phyloP scores from a whole-genome alignment of 2,797 vertebrate genomes.

The Fistularia tabacaria region DNA sequence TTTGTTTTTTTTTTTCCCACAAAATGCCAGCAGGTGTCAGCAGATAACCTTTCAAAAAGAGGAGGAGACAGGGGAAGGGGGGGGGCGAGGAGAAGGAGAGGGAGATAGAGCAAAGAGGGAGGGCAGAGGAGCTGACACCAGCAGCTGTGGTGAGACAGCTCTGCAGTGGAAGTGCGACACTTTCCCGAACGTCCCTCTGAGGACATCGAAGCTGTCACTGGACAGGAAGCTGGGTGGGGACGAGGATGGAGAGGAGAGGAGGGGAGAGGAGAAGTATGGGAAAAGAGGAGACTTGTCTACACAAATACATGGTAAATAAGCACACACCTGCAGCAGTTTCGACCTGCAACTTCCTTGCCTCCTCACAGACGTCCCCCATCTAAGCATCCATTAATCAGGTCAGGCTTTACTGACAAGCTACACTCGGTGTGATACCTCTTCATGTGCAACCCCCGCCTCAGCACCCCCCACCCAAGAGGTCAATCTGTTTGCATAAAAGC shows the following conservation, averaged over 20 bases:
- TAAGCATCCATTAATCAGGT: slow-evolving; percentile 50
- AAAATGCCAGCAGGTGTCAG: slow-evolving; percentile 68
- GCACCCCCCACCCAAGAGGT: slow-evolving; percentile 31
- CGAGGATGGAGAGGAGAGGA: slow-evolving; percentile 10
- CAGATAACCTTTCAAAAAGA: slow-evolving; percentile 42
- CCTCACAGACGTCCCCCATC: slow-evolving; percentile 40
- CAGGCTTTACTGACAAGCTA: slow-evolving; percentile 38
- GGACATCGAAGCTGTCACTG: slow-evolving; percentile 64
- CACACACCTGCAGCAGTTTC: slow-evolving; percentile 24
- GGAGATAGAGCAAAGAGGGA: slow-evolving; percentile 41
- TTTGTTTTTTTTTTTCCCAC: slow-evolving; percentile 11
- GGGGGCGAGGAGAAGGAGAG: slow-evolving; percentile 22
- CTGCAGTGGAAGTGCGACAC: slow-evolving; percentile 82
- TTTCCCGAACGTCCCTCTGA: slow-evolving; percentile 65
- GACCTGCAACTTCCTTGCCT: slow-evolving; percentile 40
- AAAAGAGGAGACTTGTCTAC: slow-evolving; percentile 27
- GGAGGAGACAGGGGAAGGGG: slow-evolving; percentile 1
- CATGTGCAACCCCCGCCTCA: slow-evolving; percentile 40
- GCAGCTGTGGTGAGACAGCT: slow-evolving; percentile 68
- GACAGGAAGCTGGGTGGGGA: slow-evolving; percentile 46
- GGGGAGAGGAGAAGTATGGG: not conserved
- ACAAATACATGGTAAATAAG: slow-evolving; percentile 47
- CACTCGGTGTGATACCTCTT: slow-evolving; percentile 33
- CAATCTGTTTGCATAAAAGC: slow-evolving; percentile 40
- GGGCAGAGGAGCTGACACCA: slow-evolving; percentile 70